These are phyloP conservation scores for Gerris buenoi DNA, from an alignment of 1,140 invertebrate genomes.

Conservation along the genomic window DNA sequence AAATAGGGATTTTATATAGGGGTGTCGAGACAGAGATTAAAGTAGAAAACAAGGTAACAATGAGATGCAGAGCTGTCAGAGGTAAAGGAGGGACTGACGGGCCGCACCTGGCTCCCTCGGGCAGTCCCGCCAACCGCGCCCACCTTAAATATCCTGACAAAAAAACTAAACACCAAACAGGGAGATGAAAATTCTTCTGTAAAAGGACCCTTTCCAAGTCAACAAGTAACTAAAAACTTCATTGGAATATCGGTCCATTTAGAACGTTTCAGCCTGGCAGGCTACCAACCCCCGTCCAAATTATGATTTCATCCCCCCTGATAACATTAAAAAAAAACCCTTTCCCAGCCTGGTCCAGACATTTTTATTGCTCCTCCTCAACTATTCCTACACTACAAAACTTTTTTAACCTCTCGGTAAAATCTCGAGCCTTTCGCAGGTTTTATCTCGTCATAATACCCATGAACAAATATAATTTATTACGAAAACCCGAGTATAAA, in stretches of 20 bases:
- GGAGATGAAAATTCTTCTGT: no score
- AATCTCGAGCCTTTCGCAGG: background rate
- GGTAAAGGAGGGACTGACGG: background rate
- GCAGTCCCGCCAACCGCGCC: background rate
- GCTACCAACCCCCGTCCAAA: background rate
- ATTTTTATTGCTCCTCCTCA: background rate
- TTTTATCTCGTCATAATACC: background rate
- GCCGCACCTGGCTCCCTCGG: background rate
- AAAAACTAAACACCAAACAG: no score
- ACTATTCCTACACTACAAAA: background rate
- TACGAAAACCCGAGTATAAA: background rate
- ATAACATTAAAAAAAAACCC: background rate
- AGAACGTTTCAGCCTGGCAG: background rate
- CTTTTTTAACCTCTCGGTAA: background rate
- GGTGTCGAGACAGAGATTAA: background rate
- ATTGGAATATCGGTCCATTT: background rate
- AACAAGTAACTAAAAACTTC: background rate
- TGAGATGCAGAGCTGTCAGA: background rate
- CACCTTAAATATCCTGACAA: background rate
- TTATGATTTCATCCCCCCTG: background rate
- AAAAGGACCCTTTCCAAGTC: background rate
- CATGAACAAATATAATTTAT: background rate
- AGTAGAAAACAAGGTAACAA: background rate
- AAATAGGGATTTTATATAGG: background rate
- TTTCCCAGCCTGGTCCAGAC: background rate